Evolutionary conservation across 2,888 invertebrate genomes (phyloP).

Genomic region (Eurytoma californica): DNA sequence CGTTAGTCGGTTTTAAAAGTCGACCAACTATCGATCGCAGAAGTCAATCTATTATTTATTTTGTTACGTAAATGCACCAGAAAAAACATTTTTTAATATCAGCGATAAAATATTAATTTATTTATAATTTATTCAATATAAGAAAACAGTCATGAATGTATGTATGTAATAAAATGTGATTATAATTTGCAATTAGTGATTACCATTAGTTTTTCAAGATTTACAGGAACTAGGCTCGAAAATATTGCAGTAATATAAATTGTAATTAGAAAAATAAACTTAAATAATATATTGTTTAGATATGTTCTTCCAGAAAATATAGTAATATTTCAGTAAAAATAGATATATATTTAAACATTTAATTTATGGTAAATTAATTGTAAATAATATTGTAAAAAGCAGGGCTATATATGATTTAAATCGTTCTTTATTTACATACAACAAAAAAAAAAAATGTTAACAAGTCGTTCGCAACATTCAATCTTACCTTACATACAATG

Average conservation of each 20-base stretch:
- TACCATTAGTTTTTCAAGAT: conserved; percentile 12
- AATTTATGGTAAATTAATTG: not conserved
- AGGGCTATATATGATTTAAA: conserved; percentile 45
- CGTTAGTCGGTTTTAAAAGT: conserved; percentile 6
- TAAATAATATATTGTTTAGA: conserved; percentile 17
- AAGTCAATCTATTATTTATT: not conserved
- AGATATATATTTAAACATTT: conserved; percentile 8
- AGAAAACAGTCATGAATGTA: conserved; percentile 18
- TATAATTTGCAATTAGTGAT: not conserved
- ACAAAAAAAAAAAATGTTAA: conserved; percentile 63
- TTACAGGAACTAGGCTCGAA: conserved; percentile 20
- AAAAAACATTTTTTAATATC: conserved; percentile 25
- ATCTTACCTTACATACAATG: conserved; percentile 55
- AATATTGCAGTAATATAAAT: conserved; percentile 44
- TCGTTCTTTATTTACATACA: conserved; percentile 68
- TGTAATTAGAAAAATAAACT: conserved; percentile 13
- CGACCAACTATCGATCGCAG: conserved; percentile 13
- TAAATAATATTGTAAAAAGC: conserved; percentile 23
- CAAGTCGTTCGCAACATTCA: conserved; percentile 62
- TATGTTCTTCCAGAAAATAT: conserved; percentile 19
- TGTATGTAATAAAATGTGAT: conserved; percentile 21
- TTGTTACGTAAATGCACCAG: not conserved
- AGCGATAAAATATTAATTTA: conserved; percentile 45
- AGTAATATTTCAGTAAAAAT: not conserved
- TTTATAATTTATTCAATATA: conserved; percentile 44